Conservation (phyloP, 2,888 invertebrate species). For the Drosophila tripunctata region DNA sequence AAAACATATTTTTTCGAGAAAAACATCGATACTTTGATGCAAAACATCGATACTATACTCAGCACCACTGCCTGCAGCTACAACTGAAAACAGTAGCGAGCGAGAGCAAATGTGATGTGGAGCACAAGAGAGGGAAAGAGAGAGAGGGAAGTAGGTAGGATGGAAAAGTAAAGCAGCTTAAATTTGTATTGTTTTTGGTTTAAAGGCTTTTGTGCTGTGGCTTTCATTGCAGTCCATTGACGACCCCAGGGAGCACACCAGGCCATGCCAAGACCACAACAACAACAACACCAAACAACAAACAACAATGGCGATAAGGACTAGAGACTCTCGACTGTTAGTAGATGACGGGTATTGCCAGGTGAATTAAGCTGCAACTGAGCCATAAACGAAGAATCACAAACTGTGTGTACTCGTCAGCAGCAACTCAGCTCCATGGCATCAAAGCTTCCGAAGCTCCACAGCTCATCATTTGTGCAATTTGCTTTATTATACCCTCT, state of each 20-base stretch:
- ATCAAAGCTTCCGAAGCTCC: too few species aligned
- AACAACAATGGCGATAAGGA: background rate
- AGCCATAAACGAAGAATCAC: slow-evolving; percentile 15
- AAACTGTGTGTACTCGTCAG: background rate
- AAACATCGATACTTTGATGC: too few species aligned
- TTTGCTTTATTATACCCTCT: too few species aligned
- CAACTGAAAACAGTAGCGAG: background rate
- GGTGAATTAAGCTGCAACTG: slow-evolving; percentile 18
- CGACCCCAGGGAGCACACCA: slow-evolving; percentile 10
- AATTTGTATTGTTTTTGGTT: slow-evolving; percentile 43
- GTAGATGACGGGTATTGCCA: background rate
- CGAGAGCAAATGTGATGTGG: too few species aligned
- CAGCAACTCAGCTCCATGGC: too few species aligned
- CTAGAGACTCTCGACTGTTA: background rate
- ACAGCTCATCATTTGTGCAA: slow-evolving; percentile 5
- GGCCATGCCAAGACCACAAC: slow-evolving; percentile 6
- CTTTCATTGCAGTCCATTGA: slow-evolving; percentile 37
- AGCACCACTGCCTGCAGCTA: background rate
- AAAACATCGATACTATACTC: background rate
- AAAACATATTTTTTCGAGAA: too few species aligned
- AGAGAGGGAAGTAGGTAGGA: background rate
- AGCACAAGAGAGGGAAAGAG: background rate
- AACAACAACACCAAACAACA: background rate
- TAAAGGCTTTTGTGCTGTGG: slow-evolving; percentile 36
- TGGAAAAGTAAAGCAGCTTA: slow-evolving; percentile 5